phyloP scores from a whole-genome alignment of 2,113 vertebrate genomes.

The Ctenomys sociabilis region DNA sequence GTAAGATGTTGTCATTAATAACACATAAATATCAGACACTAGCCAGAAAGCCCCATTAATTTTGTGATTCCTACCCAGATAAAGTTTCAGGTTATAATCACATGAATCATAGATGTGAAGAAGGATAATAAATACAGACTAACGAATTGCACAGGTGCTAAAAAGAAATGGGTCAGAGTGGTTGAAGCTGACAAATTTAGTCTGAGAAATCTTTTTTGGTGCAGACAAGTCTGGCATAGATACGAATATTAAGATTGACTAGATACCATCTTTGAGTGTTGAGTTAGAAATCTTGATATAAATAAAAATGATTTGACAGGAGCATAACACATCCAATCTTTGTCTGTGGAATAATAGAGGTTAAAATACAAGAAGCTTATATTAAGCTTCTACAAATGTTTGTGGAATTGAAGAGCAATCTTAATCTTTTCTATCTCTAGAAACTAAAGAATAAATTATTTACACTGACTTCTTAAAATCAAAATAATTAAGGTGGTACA shows the following conservation, averaged over 20 bases:
- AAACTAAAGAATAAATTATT: slow-evolving; percentile 37
- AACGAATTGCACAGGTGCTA: not conserved
- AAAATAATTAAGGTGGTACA: slow-evolving; percentile 42
- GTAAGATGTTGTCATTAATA: not conserved
- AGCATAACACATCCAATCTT: not conserved
- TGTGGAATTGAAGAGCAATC: slow-evolving; percentile 40
- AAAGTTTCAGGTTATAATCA: not conserved
- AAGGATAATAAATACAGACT: not conserved
- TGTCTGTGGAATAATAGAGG: slow-evolving; percentile 33
- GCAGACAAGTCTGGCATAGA: not conserved
- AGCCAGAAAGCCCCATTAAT: not conserved
- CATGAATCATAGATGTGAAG: not conserved
- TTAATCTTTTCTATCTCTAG: slow-evolving; percentile 63
- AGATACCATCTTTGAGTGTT: not conserved
- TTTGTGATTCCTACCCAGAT: not conserved
- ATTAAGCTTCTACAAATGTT: slow-evolving; percentile 59
- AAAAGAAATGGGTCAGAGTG: slow-evolving; percentile 34
- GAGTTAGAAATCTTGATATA: slow-evolving; percentile 2
- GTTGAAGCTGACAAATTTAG: slow-evolving; percentile 16
- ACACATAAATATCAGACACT: not conserved
- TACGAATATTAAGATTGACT: not conserved
- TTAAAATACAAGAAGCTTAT: slow-evolving; percentile 60
- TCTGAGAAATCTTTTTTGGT: not conserved
- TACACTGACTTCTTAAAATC: slow-evolving; percentile 37
- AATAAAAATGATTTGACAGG: slow-evolving; percentile 26